A percentile compares a stretch with the other conserved stretches of the same genome.
These are phyloP conservation scores for Cydia amplana DNA, from an alignment of 1,140 invertebrate species.

Conservation along the genomic window DNA sequence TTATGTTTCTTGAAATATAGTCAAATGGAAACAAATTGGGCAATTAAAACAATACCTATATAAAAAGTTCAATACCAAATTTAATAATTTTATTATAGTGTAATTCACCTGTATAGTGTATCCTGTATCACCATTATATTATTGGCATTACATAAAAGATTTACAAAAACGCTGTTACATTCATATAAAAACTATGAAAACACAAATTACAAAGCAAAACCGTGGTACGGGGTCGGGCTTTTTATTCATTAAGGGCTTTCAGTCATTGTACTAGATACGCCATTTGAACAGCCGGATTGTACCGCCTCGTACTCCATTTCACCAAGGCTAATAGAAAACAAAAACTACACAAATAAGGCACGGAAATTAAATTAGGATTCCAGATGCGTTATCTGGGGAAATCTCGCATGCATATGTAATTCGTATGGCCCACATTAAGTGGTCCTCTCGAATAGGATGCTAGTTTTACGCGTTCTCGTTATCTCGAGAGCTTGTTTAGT, in stretches of 20 bases:
- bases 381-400: slow-evolving; percentile 37
- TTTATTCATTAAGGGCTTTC: slow-evolving; percentile 74
- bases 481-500: slow-evolving; percentile 34
- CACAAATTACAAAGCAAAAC: slow-evolving; percentile 10
- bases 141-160: no score
- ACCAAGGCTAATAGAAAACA: slow-evolving; percentile 51
- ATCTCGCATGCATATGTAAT: slow-evolving; percentile 30
- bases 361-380: slow-evolving; percentile 53
- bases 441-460: slow-evolving; percentile 19
- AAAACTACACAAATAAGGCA: slow-evolving; percentile 43
- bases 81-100: no score
- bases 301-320: slow-evolving; percentile 43
- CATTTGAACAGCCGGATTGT: slow-evolving; percentile 62
- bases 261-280: slow-evolving; percentile 65
- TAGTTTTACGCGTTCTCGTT: slow-evolving; percentile 8
- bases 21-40: no score
- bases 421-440: slow-evolving; percentile 21
- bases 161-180: not conserved
- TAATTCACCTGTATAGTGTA: no score
- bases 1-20: no score
- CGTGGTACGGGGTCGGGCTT: slow-evolving; percentile 61
- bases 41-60: no score
- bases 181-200: not conserved
- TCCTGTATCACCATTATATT: no score
- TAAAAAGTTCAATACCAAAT: no score